Percentiles rank a stretch among this genome's conserved stretches.
Conservation (phyloP, 2,113 vertebrate species). For the Hippocampus zosterae region DNA sequence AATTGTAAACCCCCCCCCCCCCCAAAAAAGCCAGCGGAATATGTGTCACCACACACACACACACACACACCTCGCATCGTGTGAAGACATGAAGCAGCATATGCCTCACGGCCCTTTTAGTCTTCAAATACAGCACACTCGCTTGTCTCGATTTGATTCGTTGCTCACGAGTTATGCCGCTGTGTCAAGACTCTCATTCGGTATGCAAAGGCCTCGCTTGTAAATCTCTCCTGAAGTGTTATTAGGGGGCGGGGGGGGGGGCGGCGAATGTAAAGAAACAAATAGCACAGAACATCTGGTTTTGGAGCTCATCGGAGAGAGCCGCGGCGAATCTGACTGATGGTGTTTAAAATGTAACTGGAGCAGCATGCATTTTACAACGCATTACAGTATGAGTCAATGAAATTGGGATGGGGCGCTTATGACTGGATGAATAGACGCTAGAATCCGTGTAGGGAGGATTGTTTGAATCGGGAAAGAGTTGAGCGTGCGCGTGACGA, state of each 20-base stretch:
- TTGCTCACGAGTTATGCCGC: constrained; percentile 49
- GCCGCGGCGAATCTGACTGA: constrained; percentile 38
- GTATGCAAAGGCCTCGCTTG: constrained; percentile 42
- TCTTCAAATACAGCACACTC: constrained; percentile 46
- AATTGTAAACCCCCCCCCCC: too few relatives aligned
- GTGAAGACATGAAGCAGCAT: constrained; percentile 56
- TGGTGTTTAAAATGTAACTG: constrained; percentile 62
- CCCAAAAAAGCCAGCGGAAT: constrained; percentile 42
- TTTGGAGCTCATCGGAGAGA: constrained; percentile 44
- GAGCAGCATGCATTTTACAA: constrained; percentile 66
- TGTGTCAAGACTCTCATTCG: constrained; percentile 50
- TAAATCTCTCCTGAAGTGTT: constrained; percentile 62
- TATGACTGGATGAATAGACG: constrained; percentile 30
- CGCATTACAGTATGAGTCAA: constrained; percentile 56
- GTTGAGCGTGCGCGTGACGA: constrained; percentile 1
- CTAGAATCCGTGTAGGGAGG: constrained; percentile 2
- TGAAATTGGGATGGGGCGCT: constrained; percentile 45
- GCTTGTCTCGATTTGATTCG: constrained; percentile 52
- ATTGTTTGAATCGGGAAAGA: background rate
- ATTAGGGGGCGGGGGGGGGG: constrained; percentile 29
- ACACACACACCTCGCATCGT: constrained; percentile 34
- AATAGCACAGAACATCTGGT: constrained; percentile 58
- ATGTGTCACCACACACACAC: constrained; percentile 28
- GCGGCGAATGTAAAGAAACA: constrained; percentile 51
- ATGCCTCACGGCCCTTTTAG: constrained; percentile 55